Conservation (phyloP, 1,140 invertebrate species). For the Penaeus japonicus region DNA sequence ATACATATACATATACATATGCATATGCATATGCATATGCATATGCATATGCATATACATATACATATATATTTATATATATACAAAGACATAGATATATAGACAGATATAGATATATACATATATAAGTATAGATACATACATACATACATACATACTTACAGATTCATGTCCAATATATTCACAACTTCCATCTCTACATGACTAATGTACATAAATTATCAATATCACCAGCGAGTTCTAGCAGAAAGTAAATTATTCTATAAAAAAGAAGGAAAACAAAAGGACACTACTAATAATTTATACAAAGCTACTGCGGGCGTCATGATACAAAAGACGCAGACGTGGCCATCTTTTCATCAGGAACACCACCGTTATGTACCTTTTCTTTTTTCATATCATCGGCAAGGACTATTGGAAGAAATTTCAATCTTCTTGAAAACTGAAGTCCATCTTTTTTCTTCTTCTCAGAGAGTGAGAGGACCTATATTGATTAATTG, state of each 20-base stretch:
- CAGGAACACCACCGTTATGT: too few relatives aligned
- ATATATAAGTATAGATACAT: background rate
- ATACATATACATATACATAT: background rate
- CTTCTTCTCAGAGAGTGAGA: too few relatives aligned
- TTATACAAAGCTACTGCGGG: too few relatives aligned
- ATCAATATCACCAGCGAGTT: background rate
- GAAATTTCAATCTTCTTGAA: too few relatives aligned
- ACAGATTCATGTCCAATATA: background rate
- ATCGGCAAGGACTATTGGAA: too few relatives aligned
- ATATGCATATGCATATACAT: background rate
- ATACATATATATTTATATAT: background rate
- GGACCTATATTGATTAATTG: too few relatives aligned
- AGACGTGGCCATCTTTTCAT: too few relatives aligned
- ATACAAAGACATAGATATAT: background rate
- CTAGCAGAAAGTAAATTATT: background rate
- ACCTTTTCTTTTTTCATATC: too few relatives aligned
- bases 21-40: background rate
- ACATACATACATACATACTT: background rate
- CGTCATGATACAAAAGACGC: too few relatives aligned
- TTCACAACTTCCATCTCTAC: background rate
- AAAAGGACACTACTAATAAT: too few relatives aligned
- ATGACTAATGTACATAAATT: background rate
- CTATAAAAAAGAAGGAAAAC: too few relatives aligned
- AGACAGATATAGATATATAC: background rate
- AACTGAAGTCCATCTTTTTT: too few relatives aligned